A percentile compares a stretch with the other conserved stretches of the same genome.
These are phyloP conservation scores for Coremacera marginata DNA, from an alignment of 2,888 invertebrate species.

Conservation along the genomic window DNA sequence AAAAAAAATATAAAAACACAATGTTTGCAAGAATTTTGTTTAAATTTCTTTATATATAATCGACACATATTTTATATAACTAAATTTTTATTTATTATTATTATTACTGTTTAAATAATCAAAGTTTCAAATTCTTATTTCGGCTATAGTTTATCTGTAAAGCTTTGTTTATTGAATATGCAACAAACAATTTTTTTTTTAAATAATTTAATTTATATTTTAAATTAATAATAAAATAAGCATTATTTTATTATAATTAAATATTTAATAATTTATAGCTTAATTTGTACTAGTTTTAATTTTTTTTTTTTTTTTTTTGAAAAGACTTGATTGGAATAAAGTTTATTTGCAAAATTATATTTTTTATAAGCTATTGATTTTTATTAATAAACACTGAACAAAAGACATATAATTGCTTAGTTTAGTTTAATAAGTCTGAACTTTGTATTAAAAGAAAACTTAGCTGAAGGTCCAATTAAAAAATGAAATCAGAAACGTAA, in stretches of 20 bases:
- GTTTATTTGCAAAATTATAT: background rate
- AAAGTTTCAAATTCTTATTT: background rate
- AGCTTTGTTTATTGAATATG: no score
- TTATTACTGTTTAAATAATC: background rate
- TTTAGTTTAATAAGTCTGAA: no score
- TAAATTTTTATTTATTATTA: background rate
- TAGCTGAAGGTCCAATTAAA: no score
- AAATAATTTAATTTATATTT: no score
- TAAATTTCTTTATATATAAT: background rate
- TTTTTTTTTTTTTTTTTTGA: background rate
- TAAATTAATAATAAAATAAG: background rate
- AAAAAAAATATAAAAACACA: background rate
- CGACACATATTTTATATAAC: background rate
- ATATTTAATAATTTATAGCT: background rate
- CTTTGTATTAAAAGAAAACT: no score
- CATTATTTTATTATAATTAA: background rate
- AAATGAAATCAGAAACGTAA: no score
- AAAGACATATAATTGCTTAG: no score
- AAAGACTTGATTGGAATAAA: conserved; percentile 11
- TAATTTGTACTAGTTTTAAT: background rate
- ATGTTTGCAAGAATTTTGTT: background rate
- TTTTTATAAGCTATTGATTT: no score
- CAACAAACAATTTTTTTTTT: no score
- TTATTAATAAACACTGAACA: no score
- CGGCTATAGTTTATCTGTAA: background rate